Evolutionary conservation across 1,140 invertebrate genomes (phyloP).

Genomic region (Scaptomyza graminum): DNA sequence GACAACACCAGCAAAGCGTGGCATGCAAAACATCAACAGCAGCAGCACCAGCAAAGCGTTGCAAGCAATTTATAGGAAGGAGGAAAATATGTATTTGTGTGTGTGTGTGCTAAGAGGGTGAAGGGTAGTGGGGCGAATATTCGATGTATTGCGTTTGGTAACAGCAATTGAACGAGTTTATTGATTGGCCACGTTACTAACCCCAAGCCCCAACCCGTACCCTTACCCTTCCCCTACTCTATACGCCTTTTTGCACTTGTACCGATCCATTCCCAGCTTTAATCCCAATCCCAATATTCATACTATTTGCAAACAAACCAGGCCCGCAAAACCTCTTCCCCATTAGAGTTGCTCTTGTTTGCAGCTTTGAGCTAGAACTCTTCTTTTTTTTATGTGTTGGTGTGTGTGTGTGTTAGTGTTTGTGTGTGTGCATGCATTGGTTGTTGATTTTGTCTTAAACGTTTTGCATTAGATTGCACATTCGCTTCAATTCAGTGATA

Average conservation of each 20-base stretch:
- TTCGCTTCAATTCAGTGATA: conserved; percentile 23
- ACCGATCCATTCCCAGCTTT: background rate
- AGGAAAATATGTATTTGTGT: too few species aligned
- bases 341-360: conserved; percentile 3
- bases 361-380: background rate
- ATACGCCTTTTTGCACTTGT: too few species aligned
- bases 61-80: conserved; percentile 9
- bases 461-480: conserved; percentile 58
- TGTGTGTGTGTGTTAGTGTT: background rate
- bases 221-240: background rate
- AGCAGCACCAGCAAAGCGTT: conserved; percentile 35
- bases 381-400: conserved; percentile 7
- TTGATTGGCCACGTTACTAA: conserved; percentile 41
- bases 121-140: conserved; percentile 37
- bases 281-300: conserved; percentile 13
- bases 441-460: conserved; percentile 70
- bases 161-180: conserved; percentile 48
- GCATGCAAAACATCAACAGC: conserved; percentile 46
- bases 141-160: conserved; percentile 43
- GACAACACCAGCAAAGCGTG: conserved; percentile 37
- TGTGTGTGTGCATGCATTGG: conserved; percentile 20
- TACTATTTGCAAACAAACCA: background rate
- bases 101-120: conserved; percentile 7
- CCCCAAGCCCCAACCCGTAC: background rate
- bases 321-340: background rate